Evolutionary conservation across 2,113 vertebrate genomes (phyloP).

Genomic region (Eubucco bourcierii): DNA sequence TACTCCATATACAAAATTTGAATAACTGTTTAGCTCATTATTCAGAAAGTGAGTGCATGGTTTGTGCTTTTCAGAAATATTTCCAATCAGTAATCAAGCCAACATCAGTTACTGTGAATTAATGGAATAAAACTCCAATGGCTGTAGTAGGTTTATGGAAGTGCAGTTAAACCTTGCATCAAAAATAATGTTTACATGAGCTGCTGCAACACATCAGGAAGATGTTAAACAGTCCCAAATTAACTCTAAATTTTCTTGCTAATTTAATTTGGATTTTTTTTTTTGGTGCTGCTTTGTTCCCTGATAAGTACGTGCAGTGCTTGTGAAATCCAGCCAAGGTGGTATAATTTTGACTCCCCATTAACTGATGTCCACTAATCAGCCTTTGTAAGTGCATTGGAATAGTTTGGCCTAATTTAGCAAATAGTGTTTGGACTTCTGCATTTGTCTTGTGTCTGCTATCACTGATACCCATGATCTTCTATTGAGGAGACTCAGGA

Average conservation of each 20-base stretch:
- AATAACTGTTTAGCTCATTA: slow-evolving; percentile 17
- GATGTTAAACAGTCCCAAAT: not conserved
- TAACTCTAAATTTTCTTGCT: not conserved
- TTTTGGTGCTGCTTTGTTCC: not conserved
- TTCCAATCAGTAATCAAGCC: slow-evolving; percentile 9
- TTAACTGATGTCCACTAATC: not conserved
- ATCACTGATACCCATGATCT: not conserved
- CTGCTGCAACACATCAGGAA: not conserved
- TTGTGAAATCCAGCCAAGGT: not conserved
- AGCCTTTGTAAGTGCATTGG: not conserved
- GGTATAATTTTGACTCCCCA: not conserved
- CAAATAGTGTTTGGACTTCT: not conserved
- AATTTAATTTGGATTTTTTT: not conserved
- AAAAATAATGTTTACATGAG: not conserved
- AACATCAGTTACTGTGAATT: not conserved
- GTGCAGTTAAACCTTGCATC: not conserved
- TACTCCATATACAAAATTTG: not conserved
- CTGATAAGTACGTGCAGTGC: not conserved
- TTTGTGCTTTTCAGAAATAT: not conserved
- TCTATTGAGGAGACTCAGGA: not conserved
- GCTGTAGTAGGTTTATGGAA: not conserved
- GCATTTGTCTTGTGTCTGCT: rapidly evolving
- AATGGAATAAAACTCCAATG: not conserved
- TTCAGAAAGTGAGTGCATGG: not conserved
- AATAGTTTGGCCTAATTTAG: not conserved